Evolutionary conservation across 1,140 invertebrate genomes (phyloP).

Genomic region (Drosophila sproati): DNA sequence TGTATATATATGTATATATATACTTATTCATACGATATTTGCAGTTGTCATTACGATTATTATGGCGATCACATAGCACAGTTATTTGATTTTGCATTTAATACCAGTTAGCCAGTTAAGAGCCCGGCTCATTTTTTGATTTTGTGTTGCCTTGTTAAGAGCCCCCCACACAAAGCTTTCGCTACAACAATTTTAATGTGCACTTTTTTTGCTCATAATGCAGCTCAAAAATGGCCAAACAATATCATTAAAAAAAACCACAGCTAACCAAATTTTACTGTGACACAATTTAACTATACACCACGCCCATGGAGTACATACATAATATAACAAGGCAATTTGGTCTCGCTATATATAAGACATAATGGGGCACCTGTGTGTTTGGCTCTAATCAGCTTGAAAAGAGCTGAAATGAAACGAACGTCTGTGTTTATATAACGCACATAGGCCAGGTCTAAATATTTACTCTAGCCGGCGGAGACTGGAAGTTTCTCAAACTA

Average conservation of each 20-base stretch:
- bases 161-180: slow-evolving; percentile 42
- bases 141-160: slow-evolving; percentile 14
- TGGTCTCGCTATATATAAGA: not conserved
- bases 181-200: slow-evolving; percentile 60
- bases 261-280: slow-evolving; percentile 17
- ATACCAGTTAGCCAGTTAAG: slow-evolving; percentile 56
- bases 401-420: slow-evolving; percentile 40
- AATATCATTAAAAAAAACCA: not conserved
- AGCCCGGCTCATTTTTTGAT: slow-evolving; percentile 31
- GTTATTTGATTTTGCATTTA: slow-evolving; percentile 79
- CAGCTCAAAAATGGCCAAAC: not conserved
- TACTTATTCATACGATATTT: slow-evolving; percentile 49
- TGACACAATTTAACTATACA: slow-evolving; percentile 19
- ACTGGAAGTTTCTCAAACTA: slow-evolving; percentile 38
- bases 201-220: slow-evolving; percentile 1
- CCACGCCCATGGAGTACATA: slow-evolving; percentile 42
- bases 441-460: slow-evolving; percentile 30
- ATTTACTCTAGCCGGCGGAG: not conserved
- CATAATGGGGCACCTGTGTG: slow-evolving; percentile 54
- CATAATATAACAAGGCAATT: not conserved
- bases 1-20: slow-evolving; percentile 22
- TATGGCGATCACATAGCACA: slow-evolving; percentile 71
- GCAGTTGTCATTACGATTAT: slow-evolving; percentile 69
- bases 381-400: slow-evolving; percentile 68
- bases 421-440: slow-evolving; percentile 71